Percentiles rank a stretch among this genome's conserved stretches.
Conservation (phyloP, 2,888 invertebrate species). For the Rhagophthalmus giganteus region DNA sequence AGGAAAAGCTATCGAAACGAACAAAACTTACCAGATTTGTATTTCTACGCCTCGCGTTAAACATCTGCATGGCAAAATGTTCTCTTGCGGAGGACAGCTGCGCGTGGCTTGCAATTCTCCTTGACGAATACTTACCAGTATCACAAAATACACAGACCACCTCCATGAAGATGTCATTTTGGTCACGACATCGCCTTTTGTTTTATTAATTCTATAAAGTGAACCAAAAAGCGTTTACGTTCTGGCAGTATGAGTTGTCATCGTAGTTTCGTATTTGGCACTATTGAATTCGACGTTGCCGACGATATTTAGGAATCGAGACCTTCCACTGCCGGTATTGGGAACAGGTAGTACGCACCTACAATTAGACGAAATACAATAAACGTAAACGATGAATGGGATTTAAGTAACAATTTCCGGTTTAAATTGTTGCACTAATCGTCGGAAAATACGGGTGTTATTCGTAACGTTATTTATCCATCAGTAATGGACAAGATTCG, state of each 20-base stretch:
- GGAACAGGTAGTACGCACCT: not conserved
- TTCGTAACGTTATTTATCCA: too few species aligned
- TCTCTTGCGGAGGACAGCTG: slow-evolving; percentile 73
- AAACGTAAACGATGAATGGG: not conserved
- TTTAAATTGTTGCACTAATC: slow-evolving; percentile 2
- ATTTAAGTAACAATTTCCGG: slow-evolving; percentile 10
- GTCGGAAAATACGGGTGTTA: too few species aligned
- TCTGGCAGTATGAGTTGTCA: too few species aligned
- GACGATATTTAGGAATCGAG: too few species aligned
- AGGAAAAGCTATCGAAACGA: too few species aligned
- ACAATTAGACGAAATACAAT: slow-evolving; percentile 1
- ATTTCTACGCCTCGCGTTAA: slow-evolving; percentile 75
- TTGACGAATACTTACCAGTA: slow-evolving; percentile 14
- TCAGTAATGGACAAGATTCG: too few species aligned
- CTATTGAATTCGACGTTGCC: too few species aligned
- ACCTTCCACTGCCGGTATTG: too few species aligned
- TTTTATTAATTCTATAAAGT: too few species aligned
- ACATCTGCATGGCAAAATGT: slow-evolving; percentile 81
- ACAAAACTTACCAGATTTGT: slow-evolving; percentile 74
- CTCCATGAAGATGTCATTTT: slow-evolving; percentile 26
- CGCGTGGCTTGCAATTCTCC: slow-evolving; percentile 8
- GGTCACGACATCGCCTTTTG: slow-evolving; percentile 28
- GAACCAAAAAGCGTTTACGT: too few species aligned
- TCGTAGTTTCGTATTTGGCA: too few species aligned
- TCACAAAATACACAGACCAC: slow-evolving; percentile 24